Conservation (phyloP, 2,888 invertebrate species). For the Callimorpha dominula region DNA sequence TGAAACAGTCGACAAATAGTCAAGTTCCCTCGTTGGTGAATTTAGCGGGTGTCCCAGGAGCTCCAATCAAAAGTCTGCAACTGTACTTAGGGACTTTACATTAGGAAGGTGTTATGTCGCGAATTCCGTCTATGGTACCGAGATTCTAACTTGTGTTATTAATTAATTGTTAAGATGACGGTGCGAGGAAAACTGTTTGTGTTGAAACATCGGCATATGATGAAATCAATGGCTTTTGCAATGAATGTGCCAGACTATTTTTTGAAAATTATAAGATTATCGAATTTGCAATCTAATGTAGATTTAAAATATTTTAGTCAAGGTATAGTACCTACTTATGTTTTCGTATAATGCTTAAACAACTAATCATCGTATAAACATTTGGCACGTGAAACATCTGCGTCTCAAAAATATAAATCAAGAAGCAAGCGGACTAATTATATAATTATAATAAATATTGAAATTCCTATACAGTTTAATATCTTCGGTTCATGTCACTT, state of each 20-base stretch:
- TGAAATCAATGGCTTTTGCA: conserved; percentile 58
- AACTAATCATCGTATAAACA: conserved; percentile 45
- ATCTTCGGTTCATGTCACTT: too few relatives aligned
- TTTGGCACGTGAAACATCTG: conserved; percentile 42
- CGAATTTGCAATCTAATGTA: conserved; percentile 36
- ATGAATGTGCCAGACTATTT: conserved; percentile 53
- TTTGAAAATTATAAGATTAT: conserved; percentile 56
- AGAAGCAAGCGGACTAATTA: conserved; percentile 45
- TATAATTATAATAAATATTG: conserved; percentile 34
- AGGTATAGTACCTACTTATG: background rate
- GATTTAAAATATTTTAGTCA: background rate
- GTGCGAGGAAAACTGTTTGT: conserved; percentile 45
- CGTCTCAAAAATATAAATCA: conserved; percentile 38
- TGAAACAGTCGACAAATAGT: conserved; percentile 57
- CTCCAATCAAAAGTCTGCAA: conserved; percentile 71
- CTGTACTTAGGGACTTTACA: conserved; percentile 64
- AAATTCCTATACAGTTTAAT: conserved; percentile 23
- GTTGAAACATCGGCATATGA: conserved; percentile 65
- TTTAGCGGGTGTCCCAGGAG: conserved; percentile 48
- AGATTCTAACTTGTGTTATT: conserved; percentile 71
- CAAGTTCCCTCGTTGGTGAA: conserved; percentile 42
- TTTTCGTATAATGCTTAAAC: conserved; percentile 33
- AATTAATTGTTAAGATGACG: conserved; percentile 66
- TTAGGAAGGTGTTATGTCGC: conserved; percentile 53
- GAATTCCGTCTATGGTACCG: conserved; percentile 54